Evolutionary conservation across 2,797 vertebrate genomes (phyloP).

Genomic region (Ctenosaura bakeri): DNA sequence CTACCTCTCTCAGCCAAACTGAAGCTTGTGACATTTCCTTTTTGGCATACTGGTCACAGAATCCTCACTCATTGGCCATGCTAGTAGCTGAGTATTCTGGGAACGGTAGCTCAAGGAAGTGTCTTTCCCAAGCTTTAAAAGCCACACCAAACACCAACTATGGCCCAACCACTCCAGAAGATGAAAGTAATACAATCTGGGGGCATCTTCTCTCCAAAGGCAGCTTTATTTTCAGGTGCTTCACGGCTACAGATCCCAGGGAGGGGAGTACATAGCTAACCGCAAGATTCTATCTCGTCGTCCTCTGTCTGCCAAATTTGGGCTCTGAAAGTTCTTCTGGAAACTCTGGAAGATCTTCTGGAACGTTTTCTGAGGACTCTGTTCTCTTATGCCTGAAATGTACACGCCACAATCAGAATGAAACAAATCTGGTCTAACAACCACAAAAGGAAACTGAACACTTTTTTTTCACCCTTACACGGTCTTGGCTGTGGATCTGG

Average conservation of each 20-base stretch:
- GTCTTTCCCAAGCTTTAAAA: no score
- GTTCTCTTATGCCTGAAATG: background rate
- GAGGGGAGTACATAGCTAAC: no score
- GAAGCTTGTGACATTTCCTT: background rate
- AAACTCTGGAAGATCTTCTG: background rate
- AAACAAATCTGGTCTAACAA: no score
- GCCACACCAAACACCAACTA: no score
- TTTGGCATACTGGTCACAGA: no score
- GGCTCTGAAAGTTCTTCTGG: background rate
- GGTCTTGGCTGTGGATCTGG: constrained; percentile 37
- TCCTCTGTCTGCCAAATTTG: background rate
- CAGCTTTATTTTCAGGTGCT: constrained; percentile 25
- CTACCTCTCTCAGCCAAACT: no score
- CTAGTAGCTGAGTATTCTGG: background rate
- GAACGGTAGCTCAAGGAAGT: background rate
- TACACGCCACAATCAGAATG: background rate
- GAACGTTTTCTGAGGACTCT: background rate
- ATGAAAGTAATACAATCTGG: background rate
- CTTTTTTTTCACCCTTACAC: constrained; percentile 64
- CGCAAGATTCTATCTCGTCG: background rate
- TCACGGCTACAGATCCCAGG: background rate
- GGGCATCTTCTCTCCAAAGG: background rate
- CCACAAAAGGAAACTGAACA: background rate
- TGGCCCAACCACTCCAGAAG: no score
- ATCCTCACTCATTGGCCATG: no score